phyloP scores from a whole-genome alignment of 2,797 vertebrate species.

The Caiman crocodilus region DNA sequence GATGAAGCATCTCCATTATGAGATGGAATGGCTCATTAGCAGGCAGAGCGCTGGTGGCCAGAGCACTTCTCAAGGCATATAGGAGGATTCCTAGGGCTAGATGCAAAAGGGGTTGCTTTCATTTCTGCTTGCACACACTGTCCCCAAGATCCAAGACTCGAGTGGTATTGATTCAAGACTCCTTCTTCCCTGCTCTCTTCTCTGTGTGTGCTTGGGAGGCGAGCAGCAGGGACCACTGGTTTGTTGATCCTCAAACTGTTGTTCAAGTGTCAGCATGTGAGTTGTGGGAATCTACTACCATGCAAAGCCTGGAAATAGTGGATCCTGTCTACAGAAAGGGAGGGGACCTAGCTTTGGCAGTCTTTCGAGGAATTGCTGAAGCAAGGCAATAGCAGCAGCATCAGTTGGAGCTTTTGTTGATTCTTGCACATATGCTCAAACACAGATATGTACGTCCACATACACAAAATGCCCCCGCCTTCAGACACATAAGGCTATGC shows the following conservation, averaged over 20 bases:
- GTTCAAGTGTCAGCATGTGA: rapidly evolving
- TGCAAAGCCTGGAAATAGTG: not conserved
- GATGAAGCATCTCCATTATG: not conserved
- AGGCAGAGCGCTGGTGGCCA: not conserved
- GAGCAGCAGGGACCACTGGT: rapidly evolving
- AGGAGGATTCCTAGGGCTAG: not conserved
- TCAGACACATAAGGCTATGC: not conserved
- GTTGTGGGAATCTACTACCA: not conserved
- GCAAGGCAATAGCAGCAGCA: not conserved
- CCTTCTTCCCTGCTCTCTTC: not conserved
- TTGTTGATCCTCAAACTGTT: not conserved
- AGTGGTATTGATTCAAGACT: not conserved
- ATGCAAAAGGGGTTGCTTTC: not conserved
- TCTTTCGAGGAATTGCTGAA: rapidly evolving
- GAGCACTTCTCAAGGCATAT: not conserved
- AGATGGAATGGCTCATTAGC: not conserved
- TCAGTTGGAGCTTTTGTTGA: not conserved
- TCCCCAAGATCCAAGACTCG: not conserved
- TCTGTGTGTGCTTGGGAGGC: rapidly evolving
- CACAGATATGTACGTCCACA: no score
- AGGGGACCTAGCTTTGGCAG: rapidly evolving
- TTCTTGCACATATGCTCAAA: no score
- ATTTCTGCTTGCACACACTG: not conserved
- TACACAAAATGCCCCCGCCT: not conserved
- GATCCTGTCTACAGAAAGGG: rapidly evolving